phyloP scores from a whole-genome alignment of 2,888 invertebrate species.

The Allacma fusca region DNA sequence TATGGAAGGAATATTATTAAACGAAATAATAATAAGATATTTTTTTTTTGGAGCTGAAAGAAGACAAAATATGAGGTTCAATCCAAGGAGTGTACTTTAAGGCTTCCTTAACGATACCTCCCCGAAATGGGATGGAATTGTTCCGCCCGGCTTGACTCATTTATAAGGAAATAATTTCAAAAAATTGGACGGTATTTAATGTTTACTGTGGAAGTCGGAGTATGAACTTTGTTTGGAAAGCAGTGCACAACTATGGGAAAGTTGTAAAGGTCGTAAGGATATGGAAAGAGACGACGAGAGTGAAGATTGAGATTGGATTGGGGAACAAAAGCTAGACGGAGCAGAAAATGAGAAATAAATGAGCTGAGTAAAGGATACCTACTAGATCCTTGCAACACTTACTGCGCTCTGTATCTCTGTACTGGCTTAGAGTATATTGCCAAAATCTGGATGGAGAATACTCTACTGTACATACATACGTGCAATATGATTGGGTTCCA shows the following conservation, averaged over 20 bases:
- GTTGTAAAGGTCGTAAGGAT: not conserved
- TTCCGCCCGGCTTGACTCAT: not conserved
- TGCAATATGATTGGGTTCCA: too few species aligned
- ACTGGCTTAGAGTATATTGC: too few species aligned
- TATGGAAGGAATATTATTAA: too few species aligned
- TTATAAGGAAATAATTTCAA: not conserved
- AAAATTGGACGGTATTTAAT: not conserved
- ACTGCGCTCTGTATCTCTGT: too few species aligned
- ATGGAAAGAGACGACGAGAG: not conserved
- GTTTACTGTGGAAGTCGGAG: not conserved
- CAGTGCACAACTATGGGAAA: not conserved
- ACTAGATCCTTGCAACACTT: not conserved
- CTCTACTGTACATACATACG: too few species aligned
- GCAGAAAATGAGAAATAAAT: constrained; percentile 30
- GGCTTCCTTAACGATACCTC: too few species aligned
- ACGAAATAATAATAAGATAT: too few species aligned
- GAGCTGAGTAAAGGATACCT: constrained; percentile 8
- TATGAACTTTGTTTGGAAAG: not conserved
- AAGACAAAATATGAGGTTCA: too few species aligned
- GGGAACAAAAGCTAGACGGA: constrained; percentile 18
- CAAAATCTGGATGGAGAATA: too few species aligned
- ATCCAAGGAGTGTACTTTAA: too few species aligned
- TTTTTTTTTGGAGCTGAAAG: too few species aligned
- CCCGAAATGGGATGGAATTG: not conserved
- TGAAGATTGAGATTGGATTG: constrained; percentile 2